Evolutionary conservation across 2,888 invertebrate species (phyloP), one percentile per base, ranked within the genome.

Genomic region (Gibbula magus): DNA sequence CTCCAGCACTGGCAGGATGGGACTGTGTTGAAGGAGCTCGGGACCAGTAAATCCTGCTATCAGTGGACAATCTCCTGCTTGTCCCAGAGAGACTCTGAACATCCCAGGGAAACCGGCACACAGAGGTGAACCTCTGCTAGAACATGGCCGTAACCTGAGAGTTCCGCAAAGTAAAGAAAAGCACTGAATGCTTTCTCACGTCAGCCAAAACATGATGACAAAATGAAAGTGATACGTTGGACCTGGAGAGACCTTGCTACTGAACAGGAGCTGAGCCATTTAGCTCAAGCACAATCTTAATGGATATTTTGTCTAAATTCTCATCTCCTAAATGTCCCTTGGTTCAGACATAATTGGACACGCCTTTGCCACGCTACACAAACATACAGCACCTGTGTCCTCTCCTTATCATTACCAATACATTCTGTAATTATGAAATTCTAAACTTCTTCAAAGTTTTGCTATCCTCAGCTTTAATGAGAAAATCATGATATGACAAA

Each of bases 11-110:
- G n/a, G n/a, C 10, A 29, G 35, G 70, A 70, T 10, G 35, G 70
- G 35, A 70, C 20, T n/a, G 70, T n/a, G 70, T 70, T 70, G 70
- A 25, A 70, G 20, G 22, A 20, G 20, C 39, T 70, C 32, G 18
- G n/a, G 29, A 32, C 20, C 39, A 35, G 70, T 70, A 70, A 70
- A 70, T 70, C 70, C 20, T 39, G 35, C 70, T 70, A 70, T 70
- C 70, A 35, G 70, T 39, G 32, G 20, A 61, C 29, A 20, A 70
- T 70, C 70, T 70, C 39, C 39, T 35, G 20, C 39, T 20, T 35
- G 35, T 70, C 70, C 70, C 70, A 18, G 70, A 32, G 70, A 16
- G 32, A 39, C 70, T 20, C 35, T 10, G n/a, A 70, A 16, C 32
- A 32, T 70, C 70, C 70, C 35, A 32, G 20, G 29, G 70, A 70